Evolutionary conservation across 2,888 invertebrate species (phyloP).

Genomic region (Tenthredo livida): DNA sequence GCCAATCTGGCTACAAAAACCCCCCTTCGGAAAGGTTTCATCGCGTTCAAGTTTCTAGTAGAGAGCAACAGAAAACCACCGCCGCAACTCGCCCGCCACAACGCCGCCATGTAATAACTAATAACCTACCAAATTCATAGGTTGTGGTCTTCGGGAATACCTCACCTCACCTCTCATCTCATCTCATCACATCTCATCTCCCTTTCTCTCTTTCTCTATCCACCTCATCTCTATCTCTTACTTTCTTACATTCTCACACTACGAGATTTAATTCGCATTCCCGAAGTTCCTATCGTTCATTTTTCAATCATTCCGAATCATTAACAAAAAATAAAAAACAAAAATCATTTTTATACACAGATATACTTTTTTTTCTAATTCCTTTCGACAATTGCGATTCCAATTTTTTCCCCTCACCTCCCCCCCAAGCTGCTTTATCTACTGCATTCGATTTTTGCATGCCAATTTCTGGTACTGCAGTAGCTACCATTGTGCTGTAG

Average conservation of each 20-base stretch:
- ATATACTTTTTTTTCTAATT: no score
- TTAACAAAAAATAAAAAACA: no score
- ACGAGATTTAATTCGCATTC: neutral
- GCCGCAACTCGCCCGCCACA: neutral
- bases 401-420: neutral
- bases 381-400: neutral
- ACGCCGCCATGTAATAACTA: slow-evolving; percentile 63
- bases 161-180: neutral
- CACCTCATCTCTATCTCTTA: neutral
- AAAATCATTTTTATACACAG: no score
- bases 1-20: slow-evolving; percentile 74
- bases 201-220: no score
- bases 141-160: slow-evolving; percentile 46
- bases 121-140: slow-evolving; percentile 70
- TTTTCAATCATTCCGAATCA: no score
- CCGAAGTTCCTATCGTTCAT: no score
- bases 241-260: neutral
- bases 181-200: no score
- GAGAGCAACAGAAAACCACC: neutral
- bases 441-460: slow-evolving; percentile 72
- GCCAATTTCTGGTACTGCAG: slow-evolving; percentile 71
- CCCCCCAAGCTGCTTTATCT: neutral
- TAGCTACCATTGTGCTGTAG: slow-evolving; percentile 73
- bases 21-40: slow-evolving; percentile 58
- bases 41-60: slow-evolving; percentile 33